Evolutionary conservation across 2,888 invertebrate genomes (phyloP), one percentile per base, ranked within the genome.

Genomic region (Drosophila nr. perissopoda): DNA sequence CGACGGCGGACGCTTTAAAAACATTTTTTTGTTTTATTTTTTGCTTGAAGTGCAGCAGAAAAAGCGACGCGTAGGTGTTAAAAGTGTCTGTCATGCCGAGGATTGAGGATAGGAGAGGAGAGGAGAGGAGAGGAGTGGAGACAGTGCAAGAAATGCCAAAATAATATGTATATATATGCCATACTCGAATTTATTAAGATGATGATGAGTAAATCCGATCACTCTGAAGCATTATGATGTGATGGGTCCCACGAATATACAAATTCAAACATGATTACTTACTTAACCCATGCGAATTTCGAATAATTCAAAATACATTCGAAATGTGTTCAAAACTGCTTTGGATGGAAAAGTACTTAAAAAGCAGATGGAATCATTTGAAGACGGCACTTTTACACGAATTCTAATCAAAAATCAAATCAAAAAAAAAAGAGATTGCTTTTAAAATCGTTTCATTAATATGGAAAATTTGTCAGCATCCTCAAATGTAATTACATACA

Each of bases 31-130:
- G 21, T 40, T 56, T 57, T 56, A 11, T 46, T 46, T 25, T 16
- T 46, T 25, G 36, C 61, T 46, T 52, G 56, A 66, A 77, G 60
- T 64, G 57, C 77, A 75, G 61, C 80, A 8, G 25, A 25, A 46
- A 46, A 25, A 46, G 2, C 16, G 63, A 40, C 66, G 81, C 72
- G 86, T 88, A 74, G 87, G 90, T 78, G 90, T 81, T 74, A 79
- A 79, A 81, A 86, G 79, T 77, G 83, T 69, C 70, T 80, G 82
- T 82, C 79, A 79, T 52, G 61, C 52, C 54, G 63, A 46, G 54
- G 25, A 40, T 38, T 51, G 58, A 40, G 63, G n/a, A 38, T 18
- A 16, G 8, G 16, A 33, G 25, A 27, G 25, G 16, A 8, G 18
- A 5, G 4, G 8, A 27, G 27, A 6, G 6, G 8, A n/a, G 18